Base-by-base conservation (phyloP, 2,797 vertebrate species). In the Prunella strophiata region DNA sequence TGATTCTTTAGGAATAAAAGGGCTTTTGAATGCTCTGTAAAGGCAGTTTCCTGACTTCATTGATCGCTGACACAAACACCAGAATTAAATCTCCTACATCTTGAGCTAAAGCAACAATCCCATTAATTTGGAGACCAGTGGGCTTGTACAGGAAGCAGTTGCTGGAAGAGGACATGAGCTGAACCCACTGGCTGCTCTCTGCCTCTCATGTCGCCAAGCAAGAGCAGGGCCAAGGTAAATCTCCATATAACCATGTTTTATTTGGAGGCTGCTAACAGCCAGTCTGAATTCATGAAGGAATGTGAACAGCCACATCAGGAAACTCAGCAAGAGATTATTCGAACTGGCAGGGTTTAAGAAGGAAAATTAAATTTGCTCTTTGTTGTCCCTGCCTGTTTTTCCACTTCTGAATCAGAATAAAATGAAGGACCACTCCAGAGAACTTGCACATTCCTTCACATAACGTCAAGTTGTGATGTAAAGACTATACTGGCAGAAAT, bases 281-380 rank as follows among this genome's bases (percentile, higher is more conserved):
- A 85, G 81, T 71, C 81, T 81, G 81, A 91, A 68, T 95, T 68
- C 95, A 89, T 2, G 12, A 55, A 96, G 88, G 94, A 96, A 96
- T 91, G 95, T 4, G 36, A 91, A 85, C 40, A 95, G 94, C 96
- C 90, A 90, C 93, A 90, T 93, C 90, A 94, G 90, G 94, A 95
- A 95, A 93, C 67, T 45, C 80, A 52, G 90, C 77, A 86, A 85
- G 89, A 90, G 90, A 95, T 82, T 81, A 72, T 85, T 81, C 75
- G 43, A 78, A 67, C 91, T 84, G 93, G 88, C 59, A 81, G 55
- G 26, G 59, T 82, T 84, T 91, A 52, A 93, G 72, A 93, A 95
- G 63, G 81, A 94, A 94, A 90, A 95, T 73, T 58, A 85, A 86
- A 91, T 79, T 92, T 91, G 72, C 71, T 87, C 94, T 93, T 93